Evolutionary conservation across 64 coral and sea anemone genomes (phyloP), one percentile per base, ranked within the genome.

Genomic region (Dendrophyllia cribrosa): DNA sequence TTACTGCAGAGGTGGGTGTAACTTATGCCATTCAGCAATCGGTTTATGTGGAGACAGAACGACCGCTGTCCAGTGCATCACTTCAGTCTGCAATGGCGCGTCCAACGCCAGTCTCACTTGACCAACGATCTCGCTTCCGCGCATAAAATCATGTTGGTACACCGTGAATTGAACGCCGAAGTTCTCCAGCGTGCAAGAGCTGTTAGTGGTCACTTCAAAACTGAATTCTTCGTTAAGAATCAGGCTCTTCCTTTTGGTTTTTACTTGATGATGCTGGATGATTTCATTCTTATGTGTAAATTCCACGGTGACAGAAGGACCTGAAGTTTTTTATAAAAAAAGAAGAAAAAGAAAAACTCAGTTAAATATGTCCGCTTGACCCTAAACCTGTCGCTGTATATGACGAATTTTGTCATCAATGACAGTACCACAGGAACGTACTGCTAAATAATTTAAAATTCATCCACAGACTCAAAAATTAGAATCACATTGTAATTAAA

Each of bases 61-160:
- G 5, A 97, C 95, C 6, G 88, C 88, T 74, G 61, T 90, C 95
- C 95, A 97, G 79, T 94, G 92, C 25, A 91, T 74, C 3, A 97
- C 63, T 56, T 97, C 95, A 25, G 83, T 82, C 50, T 87, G 91
- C 22, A 89, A 76, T 5, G 88, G 88, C 46, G 92, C 92, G 66
- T 94, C 92, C 21, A 66, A 43, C 14, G 78, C 92, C 20, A 97
- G 82, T 13, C 51, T 70, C 16, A 97, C 95, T 58, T 91, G 86
- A 22, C 95, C 95, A 82, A 97, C 68, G n/a, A 88, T 15, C 66
- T 78, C 95, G 59, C 76, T 77, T n/a, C 92, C 82, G n/a, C 83
- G 85, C 19, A 97, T 83, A 26, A 94, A 76, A 46, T 97, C 92
- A 21, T 94, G 76, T 9, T 90, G 65, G 52, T 67, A 88, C 20